Conservation (phyloP, 2,797 vertebrate species). For the Alosa sapidissima region DNA sequence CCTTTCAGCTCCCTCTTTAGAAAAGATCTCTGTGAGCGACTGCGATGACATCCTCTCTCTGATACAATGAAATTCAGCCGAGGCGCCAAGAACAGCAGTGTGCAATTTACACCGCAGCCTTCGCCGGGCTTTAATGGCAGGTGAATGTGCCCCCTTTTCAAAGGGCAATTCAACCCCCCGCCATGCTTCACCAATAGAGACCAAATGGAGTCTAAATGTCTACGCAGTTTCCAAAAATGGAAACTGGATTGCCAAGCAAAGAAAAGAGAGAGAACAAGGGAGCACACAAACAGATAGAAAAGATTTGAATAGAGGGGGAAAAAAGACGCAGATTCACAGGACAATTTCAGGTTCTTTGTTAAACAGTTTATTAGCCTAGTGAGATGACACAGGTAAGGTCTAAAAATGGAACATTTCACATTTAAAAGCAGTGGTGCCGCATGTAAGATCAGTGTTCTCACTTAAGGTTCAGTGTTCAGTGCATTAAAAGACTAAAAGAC, state of each 20-base stretch:
- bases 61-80: background rate
- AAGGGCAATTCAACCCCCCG: background rate
- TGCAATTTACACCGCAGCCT: background rate
- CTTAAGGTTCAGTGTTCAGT: background rate
- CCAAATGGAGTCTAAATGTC: background rate
- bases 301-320: background rate
- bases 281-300: background rate
- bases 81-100: background rate
- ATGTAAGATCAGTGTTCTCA: background rate
- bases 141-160: background rate
- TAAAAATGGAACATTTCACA: background rate
- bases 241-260: background rate
- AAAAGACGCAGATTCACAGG: background rate
- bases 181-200: background rate
- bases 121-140: background rate
- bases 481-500: background rate
- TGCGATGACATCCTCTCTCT: background rate
- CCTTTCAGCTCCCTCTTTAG: background rate
- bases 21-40: background rate
- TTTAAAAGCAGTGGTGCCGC: background rate
- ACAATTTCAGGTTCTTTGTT: background rate
- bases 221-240: background rate
- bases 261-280: background rate
- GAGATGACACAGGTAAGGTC: background rate
- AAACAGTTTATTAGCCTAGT: conserved; percentile 10